phyloP scores from a whole-genome alignment of 2,888 invertebrate genomes.

The Sarcophaga variegata region DNA sequence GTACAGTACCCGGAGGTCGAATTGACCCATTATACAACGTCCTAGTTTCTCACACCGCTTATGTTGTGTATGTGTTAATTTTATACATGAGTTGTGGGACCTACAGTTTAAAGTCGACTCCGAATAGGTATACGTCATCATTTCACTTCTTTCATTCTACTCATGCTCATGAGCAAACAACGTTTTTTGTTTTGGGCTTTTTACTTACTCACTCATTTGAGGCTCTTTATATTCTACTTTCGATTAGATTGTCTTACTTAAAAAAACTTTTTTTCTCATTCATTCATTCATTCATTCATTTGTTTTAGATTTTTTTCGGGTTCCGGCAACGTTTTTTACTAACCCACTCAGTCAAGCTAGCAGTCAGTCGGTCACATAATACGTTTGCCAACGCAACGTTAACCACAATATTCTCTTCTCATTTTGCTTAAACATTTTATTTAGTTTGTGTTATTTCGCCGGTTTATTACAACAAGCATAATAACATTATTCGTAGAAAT shows the following conservation, averaged over 20 bases:
- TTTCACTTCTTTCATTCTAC: neutral
- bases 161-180: slow-evolving; percentile 18
- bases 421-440: slow-evolving; percentile 47
- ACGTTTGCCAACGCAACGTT: slow-evolving; percentile 52
- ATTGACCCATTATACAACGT: too few relatives aligned
- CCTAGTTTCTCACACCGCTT: too few relatives aligned
- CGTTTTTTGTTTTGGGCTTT: neutral
- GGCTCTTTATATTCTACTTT: slow-evolving; percentile 2
- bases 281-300: slow-evolving; percentile 7
- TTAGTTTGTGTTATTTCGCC: slow-evolving; percentile 57
- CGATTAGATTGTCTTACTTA: neutral
- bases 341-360: neutral
- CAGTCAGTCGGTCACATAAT: slow-evolving; percentile 59
- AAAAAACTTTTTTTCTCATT: neutral
- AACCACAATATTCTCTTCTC: slow-evolving; percentile 17
- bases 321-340: slow-evolving; percentile 20
- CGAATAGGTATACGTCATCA: neutral
- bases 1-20: too few relatives aligned
- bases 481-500: neutral
- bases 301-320: slow-evolving; percentile 14
- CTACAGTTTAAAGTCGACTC: too few relatives aligned
- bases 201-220: neutral
- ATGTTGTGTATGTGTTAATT: too few relatives aligned
- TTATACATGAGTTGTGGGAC: too few relatives aligned
- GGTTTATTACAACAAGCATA: slow-evolving; percentile 40